Conservation (phyloP, 2,888 invertebrate species). For the Dyspetes luteomarginatus region DNA sequence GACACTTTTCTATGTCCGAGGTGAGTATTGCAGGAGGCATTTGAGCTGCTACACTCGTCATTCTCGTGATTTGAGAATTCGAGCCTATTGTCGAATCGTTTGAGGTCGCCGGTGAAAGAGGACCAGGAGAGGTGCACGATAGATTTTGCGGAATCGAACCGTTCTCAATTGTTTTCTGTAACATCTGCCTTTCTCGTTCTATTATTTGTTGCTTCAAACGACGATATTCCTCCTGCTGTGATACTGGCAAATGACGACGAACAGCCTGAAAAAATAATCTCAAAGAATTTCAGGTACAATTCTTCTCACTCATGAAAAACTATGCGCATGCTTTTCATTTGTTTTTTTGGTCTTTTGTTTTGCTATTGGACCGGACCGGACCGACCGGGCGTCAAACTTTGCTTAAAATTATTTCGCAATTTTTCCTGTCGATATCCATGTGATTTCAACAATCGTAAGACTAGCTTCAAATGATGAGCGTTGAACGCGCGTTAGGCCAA, state of each 20-base stretch:
- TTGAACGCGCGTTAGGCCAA: no score
- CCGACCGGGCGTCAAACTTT: no score
- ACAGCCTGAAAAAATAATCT: conserved; percentile 79
- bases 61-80: conserved; percentile 18
- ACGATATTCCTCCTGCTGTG: conserved; percentile 82
- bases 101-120: conserved; percentile 65
- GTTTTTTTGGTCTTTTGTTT: no score
- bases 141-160: conserved; percentile 50
- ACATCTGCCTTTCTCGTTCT: conserved; percentile 77
- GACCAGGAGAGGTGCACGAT: conserved; percentile 62
- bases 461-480: no score
- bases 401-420: no score
- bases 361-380: no score
- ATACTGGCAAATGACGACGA: conserved; percentile 81
- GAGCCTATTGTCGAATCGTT: conserved; percentile 7
- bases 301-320: not conserved
- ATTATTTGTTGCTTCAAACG: conserved; percentile 81
- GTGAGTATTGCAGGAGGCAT: not conserved
- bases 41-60: conserved; percentile 18
- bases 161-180: conserved; percentile 67
- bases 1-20: conserved; percentile 33
- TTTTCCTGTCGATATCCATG: no score
- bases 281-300: conserved; percentile 42
- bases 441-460: no score
- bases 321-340: not conserved